A percentile compares a stretch with the other conserved stretches of the same genome.
phyloP scores from a whole-genome alignment of 53 echinoderm and acorn worm genomes.

The Echinarachnius parma region DNA sequence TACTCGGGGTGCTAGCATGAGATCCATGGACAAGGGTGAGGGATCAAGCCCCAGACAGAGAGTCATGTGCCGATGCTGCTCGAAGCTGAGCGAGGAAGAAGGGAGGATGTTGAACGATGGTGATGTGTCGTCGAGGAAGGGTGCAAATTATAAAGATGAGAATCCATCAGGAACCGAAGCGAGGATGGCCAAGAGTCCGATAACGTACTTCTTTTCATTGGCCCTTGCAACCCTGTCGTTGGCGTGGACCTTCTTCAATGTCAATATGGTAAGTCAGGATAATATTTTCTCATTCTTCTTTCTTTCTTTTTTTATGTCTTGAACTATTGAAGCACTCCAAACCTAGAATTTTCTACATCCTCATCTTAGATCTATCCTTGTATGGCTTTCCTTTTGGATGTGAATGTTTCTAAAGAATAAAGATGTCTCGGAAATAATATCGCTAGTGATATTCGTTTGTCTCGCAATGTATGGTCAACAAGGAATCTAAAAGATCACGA shows the following conservation, averaged over 20 bases:
- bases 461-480: too few relatives aligned
- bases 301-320: background rate
- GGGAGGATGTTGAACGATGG: background rate
- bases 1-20: too few relatives aligned
- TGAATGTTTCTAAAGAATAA: too few relatives aligned
- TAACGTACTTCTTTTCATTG: constrained; percentile 26
- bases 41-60: background rate
- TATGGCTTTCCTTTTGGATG: too few relatives aligned
- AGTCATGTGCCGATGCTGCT: background rate
- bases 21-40: background rate
- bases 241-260: constrained; percentile 45
- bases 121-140: background rate
- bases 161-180: too few relatives aligned
- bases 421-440: too few relatives aligned
- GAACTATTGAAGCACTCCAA: too few relatives aligned
- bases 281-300: background rate
- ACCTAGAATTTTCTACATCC: too few relatives aligned
- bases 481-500: too few relatives aligned
- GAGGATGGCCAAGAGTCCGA: constrained; percentile 23
- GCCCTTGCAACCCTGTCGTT: constrained; percentile 40
- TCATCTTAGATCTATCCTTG: too few relatives aligned
- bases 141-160: background rate
- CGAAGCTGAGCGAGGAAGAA: background rate
- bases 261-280: constrained; percentile 45
- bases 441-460: too few relatives aligned